Conservation (phyloP, 1,140 invertebrate species). For the Orchestia grillus region DNA sequence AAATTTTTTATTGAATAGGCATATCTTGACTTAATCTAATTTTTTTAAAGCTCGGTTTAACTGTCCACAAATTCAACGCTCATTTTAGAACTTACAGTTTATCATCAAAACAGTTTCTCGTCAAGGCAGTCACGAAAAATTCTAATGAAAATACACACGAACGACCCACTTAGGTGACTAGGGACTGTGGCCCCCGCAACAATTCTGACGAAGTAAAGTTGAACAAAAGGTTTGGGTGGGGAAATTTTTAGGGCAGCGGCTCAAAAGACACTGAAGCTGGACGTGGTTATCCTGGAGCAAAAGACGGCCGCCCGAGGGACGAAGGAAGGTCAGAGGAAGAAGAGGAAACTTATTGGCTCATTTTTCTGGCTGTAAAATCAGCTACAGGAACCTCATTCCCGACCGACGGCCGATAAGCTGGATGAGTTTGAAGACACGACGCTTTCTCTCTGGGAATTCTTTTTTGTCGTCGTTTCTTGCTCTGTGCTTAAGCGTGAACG, state of each 20-base stretch:
- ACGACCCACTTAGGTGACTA: no score
- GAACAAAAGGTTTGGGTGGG: neutral
- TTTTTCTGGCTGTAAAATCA: constrained; percentile 47
- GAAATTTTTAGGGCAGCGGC: neutral
- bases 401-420: neutral
- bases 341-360: constrained; percentile 47
- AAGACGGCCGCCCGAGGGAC: constrained; percentile 5
- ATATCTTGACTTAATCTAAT: no score
- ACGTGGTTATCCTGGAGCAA: neutral
- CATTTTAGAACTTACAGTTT: no score
- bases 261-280: neutral
- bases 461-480: neutral
- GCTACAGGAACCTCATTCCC: constrained; percentile 34
- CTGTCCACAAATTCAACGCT: no score
- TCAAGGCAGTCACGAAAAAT: no score
- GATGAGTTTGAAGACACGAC: neutral
- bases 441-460: neutral
- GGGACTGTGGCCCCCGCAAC: neutral
- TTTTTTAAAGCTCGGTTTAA: no score
- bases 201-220: neutral
- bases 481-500: neutral
- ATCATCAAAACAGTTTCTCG: no score
- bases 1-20: no score
- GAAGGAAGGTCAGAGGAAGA: constrained; percentile 19
- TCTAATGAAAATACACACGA: no score